Conservation (phyloP, 2,113 vertebrate species). For the Amazona guildingii region DNA sequence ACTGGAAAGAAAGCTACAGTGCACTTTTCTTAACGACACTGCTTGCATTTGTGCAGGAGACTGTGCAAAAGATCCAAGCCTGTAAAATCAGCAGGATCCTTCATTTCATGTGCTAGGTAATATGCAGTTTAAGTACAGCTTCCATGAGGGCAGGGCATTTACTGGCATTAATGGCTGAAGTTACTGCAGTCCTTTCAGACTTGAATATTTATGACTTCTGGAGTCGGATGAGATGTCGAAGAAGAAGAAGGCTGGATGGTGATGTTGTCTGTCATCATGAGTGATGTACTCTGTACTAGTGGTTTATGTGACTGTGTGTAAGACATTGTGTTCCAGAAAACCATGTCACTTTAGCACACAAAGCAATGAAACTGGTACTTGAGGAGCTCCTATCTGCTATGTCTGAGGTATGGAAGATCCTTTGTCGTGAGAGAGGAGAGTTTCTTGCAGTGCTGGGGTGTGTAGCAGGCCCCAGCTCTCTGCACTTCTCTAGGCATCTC, state of each 20-base stretch:
- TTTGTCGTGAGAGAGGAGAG: background rate
- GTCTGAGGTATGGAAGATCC: background rate
- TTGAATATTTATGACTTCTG: background rate
- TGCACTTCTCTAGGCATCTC: background rate
- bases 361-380: background rate
- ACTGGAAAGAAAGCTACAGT: background rate
- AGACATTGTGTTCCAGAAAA: background rate
- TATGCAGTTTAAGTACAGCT: background rate
- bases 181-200: background rate
- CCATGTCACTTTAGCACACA: background rate
- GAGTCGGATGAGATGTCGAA: background rate
- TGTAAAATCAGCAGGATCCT: slow-evolving; percentile 4
- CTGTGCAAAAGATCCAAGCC: background rate
- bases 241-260: background rate
- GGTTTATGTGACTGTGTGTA: background rate
- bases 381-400: background rate
- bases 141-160: background rate
- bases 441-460: background rate
- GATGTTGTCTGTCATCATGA: background rate
- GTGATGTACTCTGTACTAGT: background rate
- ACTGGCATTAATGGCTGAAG: background rate
- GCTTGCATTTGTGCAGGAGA: background rate
- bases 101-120: slow-evolving; percentile 9
- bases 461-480: background rate
- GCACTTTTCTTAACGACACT: background rate